Evolutionary conservation across 2,797 vertebrate species (phyloP).

Genomic region (Sebastes vulpes): DNA sequence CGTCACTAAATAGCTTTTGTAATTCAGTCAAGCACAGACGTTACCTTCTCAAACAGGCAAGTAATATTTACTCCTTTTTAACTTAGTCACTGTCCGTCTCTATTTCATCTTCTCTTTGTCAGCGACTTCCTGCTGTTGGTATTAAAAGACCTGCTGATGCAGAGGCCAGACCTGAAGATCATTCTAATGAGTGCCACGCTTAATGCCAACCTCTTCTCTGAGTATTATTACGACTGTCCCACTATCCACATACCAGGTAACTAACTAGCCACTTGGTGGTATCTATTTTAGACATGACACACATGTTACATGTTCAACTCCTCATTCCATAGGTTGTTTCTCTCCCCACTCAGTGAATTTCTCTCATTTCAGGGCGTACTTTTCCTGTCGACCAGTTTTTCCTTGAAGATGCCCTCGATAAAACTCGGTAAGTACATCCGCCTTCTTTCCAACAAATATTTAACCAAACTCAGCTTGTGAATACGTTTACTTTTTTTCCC

Average conservation of each 20-base stretch:
- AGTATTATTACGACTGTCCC: conserved; percentile 93
- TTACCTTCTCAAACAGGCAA: neutral
- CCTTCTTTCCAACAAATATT: neutral
- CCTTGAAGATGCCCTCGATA: conserved; percentile 93
- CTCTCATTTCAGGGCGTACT: conserved; percentile 86
- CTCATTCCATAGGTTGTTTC: rapidly evolving
- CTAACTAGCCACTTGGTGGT: neutral
- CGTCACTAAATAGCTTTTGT: neutral
- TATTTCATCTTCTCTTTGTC: neutral
- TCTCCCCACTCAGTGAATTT: neutral
- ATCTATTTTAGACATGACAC: neutral
- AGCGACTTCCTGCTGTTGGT: conserved; percentile 98
- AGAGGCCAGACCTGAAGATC: conserved; percentile 92
- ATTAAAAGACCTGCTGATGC: conserved; percentile 92
- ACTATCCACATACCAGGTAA: conserved; percentile 94
- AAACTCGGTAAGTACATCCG: conserved; percentile 86
- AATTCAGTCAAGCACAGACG: neutral
- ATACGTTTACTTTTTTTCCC: neutral
- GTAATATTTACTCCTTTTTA: neutral
- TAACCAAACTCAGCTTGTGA: neutral
- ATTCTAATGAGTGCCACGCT: conserved; percentile 98
- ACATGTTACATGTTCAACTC: neutral
- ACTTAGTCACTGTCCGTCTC: neutral
- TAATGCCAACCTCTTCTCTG: conserved; percentile 94
- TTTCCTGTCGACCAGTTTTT: conserved; percentile 98